Base-by-base conservation (phyloP, 2,797 vertebrate species). In the Acrossocheilus wenchowensis region DNA sequence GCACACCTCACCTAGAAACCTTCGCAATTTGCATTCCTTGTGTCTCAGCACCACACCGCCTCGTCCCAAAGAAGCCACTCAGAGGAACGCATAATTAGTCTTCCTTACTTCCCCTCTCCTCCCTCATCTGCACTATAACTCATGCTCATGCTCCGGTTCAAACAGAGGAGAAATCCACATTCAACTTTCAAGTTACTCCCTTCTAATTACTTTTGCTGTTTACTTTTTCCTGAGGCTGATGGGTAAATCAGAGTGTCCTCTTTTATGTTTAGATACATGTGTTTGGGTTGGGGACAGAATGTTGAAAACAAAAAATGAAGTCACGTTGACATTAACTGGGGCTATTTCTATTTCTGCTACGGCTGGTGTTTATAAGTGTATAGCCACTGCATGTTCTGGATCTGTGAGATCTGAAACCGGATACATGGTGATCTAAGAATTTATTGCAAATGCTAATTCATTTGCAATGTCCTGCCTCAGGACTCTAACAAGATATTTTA, bases 151-250 rank as follows among this genome's bases (percentile, higher is more conserved):
- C 90, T 89, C 91, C 88, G 88, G 92, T 95, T 96, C 92, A 94
- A 64, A 88, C 86, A 90, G 91, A 93, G 92, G 92, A 94, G 92
- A 93, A 88, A 90, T 86, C 88, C 88, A 88, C 90, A 91, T 91
- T 89, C 92, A 90, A 92, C 92, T 92, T 93, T 89, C 86, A 92
- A 93, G 90, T 92, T 66, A 93, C 91, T 89, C 86, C 84, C 87
- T 88, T 91, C 88, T 93, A 93, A 94, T 94, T 94, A 93, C 90
- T 88, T 90, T 90, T 90, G 88, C 78, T 91, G 90, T 94, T 94
- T 92, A 91, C 89, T 78, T 90, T 93, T 89, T 93, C 90, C 91
- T 17, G 74, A 75, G 92, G 92, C 91, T 91, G 89, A 91, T 88
- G 90, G 87, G 89, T 83, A 82, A 89, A 90, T 90, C 85, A 84